Evolutionary conservation across 2,888 invertebrate species (phyloP), one percentile per base, ranked within the genome.

Genomic region (Callimorpha dominula): DNA sequence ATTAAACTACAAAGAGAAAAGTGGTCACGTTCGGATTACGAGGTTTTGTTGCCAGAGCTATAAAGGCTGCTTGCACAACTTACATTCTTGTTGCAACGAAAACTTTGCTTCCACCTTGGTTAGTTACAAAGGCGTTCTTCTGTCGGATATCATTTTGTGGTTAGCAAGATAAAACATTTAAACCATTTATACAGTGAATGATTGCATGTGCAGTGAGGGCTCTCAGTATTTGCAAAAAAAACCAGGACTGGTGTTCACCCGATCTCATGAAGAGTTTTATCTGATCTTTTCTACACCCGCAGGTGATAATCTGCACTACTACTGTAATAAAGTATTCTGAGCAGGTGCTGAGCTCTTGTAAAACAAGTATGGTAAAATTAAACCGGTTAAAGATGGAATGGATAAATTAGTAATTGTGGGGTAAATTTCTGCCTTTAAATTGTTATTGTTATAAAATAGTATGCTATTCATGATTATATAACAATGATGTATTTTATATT

Each of bases 1-100:
- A 66, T 67, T 64, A 68, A 40, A 60, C 57, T 60, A 65, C 70
- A 54, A n/a, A 69, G 73, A 62, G 8, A 63, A 65, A 65, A 43
- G 66, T 68, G 57, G 46, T 31, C 54, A 57, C 43, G 42, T 43
- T 52, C 60, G 70, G 65, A 73, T 75, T 66, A 71, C 52, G 20
- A 66, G 63, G 62, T 42, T 77, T 68, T 65, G 72, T 78, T 20
- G 60, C 17, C 14, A 15, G 20, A 20, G 31, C 14, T 11, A 31
- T 31, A n/a, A 11, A 62, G 43, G 7, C 20, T 65, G 20, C n/a
- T 65, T 49, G 31, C 49, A 60, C 31, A 14, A 60, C 60, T 60
- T 60, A 60, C 14, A 20, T 31, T 11, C 31, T 14, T 31, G 31
- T 14, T 31, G 14, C 57, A 57, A 20, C 31, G 12, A 14, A 60